These are phyloP conservation scores for Limnodromus scolopaceus DNA, from an alignment of 2,797 vertebrate species.

Conservation along the genomic window DNA sequence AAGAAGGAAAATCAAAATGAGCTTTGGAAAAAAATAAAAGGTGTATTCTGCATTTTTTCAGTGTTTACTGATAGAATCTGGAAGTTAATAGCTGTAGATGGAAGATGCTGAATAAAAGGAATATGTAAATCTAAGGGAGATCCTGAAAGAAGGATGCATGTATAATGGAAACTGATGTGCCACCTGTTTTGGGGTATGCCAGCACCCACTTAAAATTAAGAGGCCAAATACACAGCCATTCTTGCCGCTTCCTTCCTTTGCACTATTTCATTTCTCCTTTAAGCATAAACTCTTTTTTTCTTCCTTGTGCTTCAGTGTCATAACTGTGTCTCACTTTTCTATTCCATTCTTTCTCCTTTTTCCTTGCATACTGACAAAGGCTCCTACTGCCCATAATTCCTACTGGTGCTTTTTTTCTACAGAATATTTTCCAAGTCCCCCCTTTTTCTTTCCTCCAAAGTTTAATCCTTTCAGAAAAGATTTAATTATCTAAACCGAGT, in stretches of 20 bases:
- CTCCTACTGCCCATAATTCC: background rate
- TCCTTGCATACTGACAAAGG: background rate
- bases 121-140: background rate
- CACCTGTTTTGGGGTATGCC: background rate
- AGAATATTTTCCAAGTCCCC: background rate
- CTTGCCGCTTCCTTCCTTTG: background rate
- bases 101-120: background rate
- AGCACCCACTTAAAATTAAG: background rate
- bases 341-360: background rate
- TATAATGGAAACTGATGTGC: background rate
- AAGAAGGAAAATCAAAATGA: background rate
- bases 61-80: background rate
- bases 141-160: background rate
- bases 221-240: background rate
- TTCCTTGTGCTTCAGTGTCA: background rate
- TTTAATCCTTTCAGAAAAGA: background rate
- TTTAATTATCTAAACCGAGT: slow-evolving; percentile 48
- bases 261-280: background rate
- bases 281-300: background rate
- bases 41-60: background rate
- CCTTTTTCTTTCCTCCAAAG: background rate
- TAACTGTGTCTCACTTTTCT: background rate
- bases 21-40: background rate
- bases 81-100: background rate
- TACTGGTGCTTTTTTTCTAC: background rate